Conservation (phyloP, 2,797 vertebrate genomes). For the Tolypeutes matacus region DNA sequence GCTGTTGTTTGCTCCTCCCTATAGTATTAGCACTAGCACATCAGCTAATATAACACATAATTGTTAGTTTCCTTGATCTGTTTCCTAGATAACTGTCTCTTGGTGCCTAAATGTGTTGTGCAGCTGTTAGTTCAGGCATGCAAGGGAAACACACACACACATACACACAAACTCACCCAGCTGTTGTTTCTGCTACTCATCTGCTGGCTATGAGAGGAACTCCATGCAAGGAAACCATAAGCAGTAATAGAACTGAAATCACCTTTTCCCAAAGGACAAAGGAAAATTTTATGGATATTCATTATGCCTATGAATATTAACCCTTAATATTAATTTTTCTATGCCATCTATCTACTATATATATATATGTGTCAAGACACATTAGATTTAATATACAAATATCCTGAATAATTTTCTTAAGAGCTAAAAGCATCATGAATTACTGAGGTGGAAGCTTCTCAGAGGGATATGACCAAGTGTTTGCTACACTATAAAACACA, state of each 20-base stretch:
- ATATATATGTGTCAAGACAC: background rate
- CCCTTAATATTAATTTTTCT: background rate
- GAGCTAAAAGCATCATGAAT: background rate
- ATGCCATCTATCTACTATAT: background rate
- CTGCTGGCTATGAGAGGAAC: background rate
- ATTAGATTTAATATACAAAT: background rate
- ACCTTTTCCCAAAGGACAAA: constrained; percentile 3
- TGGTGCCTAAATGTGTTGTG: background rate
- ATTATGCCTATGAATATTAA: background rate
- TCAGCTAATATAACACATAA: background rate
- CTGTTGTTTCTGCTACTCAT: background rate
- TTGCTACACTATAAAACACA: background rate
- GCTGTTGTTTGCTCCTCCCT: background rate
- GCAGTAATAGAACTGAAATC: background rate
- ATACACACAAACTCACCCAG: background rate
- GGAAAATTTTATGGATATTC: background rate
- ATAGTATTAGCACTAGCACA: background rate
- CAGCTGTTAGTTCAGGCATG: constrained; percentile 18
- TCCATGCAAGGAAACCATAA: background rate
- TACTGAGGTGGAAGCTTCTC: background rate
- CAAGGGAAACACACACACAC: background rate
- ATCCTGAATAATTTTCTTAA: background rate
- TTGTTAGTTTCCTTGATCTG: background rate
- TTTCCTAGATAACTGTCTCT: constrained; percentile 16
- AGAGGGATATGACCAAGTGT: background rate